phyloP scores from a whole-genome alignment of 2,797 vertebrate species.

The Echiichthys vipera region DNA sequence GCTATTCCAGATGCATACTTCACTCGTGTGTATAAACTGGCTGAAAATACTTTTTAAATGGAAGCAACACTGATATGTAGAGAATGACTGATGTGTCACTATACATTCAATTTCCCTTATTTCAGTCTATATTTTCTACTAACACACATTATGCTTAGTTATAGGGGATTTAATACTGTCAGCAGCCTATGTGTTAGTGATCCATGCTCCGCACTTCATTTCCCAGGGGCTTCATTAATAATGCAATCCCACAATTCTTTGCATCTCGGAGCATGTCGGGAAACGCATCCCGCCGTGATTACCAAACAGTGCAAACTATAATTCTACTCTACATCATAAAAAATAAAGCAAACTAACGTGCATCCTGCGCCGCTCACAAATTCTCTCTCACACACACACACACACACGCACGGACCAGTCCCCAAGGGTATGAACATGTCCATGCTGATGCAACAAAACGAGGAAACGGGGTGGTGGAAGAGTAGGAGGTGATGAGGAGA shows the following conservation, averaged over 20 bases:
- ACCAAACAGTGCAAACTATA: conserved; percentile 49
- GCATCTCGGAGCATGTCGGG: conserved; percentile 51
- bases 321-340: conserved; percentile 22
- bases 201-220: conserved; percentile 61
- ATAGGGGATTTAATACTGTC: conserved; percentile 55
- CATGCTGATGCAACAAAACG: conserved; percentile 75
- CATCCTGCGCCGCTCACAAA: conserved; percentile 32
- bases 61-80: background rate
- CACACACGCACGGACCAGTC: background rate
- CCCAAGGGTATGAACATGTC: conserved; percentile 43
- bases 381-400: conserved; percentile 4
- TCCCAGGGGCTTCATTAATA: conserved; percentile 71
- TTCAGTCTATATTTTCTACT: conserved; percentile 38
- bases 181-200: conserved; percentile 44
- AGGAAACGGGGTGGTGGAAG: conserved; percentile 15
- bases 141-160: conserved; percentile 58
- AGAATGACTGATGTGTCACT: conserved; percentile 23
- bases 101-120: conserved; percentile 16
- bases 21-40: background rate
- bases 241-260: conserved; percentile 65
- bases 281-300: conserved; percentile 47
- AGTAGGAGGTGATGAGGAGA: conserved; percentile 41
- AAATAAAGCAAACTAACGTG: conserved; percentile 35
- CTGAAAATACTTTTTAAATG: conserved; percentile 1
- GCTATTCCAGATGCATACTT: background rate